These are phyloP conservation scores for Tetrax tetrax DNA, from an alignment of 2,113 vertebrate species.

Conservation along the genomic window DNA sequence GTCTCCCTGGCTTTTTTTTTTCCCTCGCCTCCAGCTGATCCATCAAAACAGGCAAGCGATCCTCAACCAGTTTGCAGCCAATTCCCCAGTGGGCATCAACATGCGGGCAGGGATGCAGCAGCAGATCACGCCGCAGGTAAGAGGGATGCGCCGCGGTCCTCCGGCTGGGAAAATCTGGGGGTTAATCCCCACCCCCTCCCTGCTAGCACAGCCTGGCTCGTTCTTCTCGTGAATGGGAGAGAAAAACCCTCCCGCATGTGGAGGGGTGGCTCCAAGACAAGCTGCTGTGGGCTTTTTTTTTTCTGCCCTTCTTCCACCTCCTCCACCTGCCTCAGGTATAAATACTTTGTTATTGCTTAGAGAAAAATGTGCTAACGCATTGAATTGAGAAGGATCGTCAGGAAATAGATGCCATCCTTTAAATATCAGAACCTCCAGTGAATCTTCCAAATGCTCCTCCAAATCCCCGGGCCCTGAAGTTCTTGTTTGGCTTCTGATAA, in stretches of 20 bases:
- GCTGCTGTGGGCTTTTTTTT: not conserved
- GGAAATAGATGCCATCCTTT: not conserved
- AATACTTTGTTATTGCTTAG: not conserved
- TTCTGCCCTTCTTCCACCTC: not conserved
- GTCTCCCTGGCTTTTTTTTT: not conserved
- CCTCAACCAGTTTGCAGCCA: slow-evolving; percentile 85
- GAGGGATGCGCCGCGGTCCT: not conserved
- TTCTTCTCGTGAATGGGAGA: not conserved
- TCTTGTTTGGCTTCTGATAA: not conserved
- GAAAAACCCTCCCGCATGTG: rapidly evolving
- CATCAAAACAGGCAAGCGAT: slow-evolving; percentile 89
- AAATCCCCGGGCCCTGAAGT: not conserved
- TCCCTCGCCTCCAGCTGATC: slow-evolving; percentile 57
- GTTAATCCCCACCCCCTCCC: not conserved
- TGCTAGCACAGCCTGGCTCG: not conserved
- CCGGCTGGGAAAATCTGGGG: not conserved
- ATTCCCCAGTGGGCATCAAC: slow-evolving; percentile 80
- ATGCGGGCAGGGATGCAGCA: slow-evolving; percentile 85
- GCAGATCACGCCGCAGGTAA: slow-evolving; percentile 87
- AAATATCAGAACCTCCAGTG: not conserved
- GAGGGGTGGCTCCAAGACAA: not conserved
- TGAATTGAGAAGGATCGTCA: not conserved
- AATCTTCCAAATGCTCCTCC: not conserved
- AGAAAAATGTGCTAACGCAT: not conserved
- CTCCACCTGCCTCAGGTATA: not conserved